phyloP scores from a whole-genome alignment of 2,888 invertebrate species.

The Gastrophysa polygoni region DNA sequence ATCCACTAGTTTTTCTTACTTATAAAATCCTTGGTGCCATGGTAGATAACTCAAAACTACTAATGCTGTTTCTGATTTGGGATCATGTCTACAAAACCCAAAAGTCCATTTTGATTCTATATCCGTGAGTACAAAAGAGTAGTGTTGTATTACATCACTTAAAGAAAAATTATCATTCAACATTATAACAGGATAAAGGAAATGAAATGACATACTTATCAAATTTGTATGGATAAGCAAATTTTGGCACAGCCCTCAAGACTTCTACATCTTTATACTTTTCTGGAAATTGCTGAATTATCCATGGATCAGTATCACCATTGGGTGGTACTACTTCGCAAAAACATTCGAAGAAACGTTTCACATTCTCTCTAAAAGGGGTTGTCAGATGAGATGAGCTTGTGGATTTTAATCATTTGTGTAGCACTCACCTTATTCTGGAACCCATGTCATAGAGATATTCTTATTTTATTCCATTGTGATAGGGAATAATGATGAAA shows the following conservation, averaged over 20 bases:
- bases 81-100: conserved; percentile 96
- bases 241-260: conserved; percentile 85
- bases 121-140: conserved; percentile 96
- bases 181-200: conserved; percentile 3
- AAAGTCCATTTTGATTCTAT: conserved; percentile 96
- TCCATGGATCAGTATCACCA: conserved; percentile 69
- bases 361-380: conserved; percentile 75
- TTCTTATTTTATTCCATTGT: conserved; percentile 16
- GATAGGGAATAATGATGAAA: conserved; percentile 1
- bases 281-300: conserved; percentile 85
- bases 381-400: neutral
- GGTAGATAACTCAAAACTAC: conserved; percentile 88
- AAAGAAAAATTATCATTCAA: conserved; percentile 2
- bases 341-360: conserved; percentile 80
- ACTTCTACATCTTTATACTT: conserved; percentile 83
- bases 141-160: conserved; percentile 87
- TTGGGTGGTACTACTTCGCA: conserved; percentile 78
- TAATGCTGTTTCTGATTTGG: conserved; percentile 83
- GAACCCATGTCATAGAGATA: conserved; percentile 58
- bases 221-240: conserved; percentile 86
- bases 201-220: conserved; percentile 64
- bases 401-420: neutral
- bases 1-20: conserved; percentile 63
- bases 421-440: conserved; percentile 58
- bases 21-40: conserved; percentile 97